A percentile compares a stretch with the other conserved stretches of the same genome.
phyloP scores from a whole-genome alignment of 2,797 vertebrate species.

The Notolabrus celidotus region DNA sequence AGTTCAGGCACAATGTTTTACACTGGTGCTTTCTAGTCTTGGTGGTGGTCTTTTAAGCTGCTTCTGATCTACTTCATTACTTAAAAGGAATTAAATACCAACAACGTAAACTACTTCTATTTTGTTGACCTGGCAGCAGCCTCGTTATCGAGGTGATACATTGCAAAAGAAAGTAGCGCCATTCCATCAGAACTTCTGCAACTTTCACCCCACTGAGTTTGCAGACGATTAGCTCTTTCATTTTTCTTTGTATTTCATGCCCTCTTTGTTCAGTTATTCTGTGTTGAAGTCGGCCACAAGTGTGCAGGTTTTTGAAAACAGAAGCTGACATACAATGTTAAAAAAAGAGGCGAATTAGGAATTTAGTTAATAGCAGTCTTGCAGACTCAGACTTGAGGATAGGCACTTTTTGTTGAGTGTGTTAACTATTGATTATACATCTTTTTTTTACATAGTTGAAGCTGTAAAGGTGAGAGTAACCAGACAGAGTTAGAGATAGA shows the following conservation, averaged over 20 bases:
- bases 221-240: neutral
- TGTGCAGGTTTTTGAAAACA: constrained; percentile 27
- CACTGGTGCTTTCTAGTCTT: neutral
- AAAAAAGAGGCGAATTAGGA: neutral
- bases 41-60: neutral
- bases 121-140: neutral
- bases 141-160: neutral
- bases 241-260: constrained; percentile 15
- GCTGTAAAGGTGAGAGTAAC: constrained; percentile 18
- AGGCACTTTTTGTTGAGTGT: constrained; percentile 24
- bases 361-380: constrained; percentile 15
- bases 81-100: too few relatives aligned
- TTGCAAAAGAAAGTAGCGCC: neutral
- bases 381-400: constrained; percentile 10
- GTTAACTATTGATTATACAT: constrained; percentile 20
- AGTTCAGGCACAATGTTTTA: neutral
- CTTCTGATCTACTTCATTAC: too few relatives aligned
- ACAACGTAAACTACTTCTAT: too few relatives aligned
- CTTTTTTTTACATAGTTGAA: constrained; percentile 7
- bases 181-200: neutral
- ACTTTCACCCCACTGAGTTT: neutral
- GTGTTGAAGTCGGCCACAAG: constrained; percentile 29
- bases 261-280: constrained; percentile 27
- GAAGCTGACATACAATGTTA: constrained; percentile 7
- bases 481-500: constrained; percentile 20